Base-by-base conservation (phyloP, 2,797 vertebrate species). In the Megaceryle alcyon region DNA sequence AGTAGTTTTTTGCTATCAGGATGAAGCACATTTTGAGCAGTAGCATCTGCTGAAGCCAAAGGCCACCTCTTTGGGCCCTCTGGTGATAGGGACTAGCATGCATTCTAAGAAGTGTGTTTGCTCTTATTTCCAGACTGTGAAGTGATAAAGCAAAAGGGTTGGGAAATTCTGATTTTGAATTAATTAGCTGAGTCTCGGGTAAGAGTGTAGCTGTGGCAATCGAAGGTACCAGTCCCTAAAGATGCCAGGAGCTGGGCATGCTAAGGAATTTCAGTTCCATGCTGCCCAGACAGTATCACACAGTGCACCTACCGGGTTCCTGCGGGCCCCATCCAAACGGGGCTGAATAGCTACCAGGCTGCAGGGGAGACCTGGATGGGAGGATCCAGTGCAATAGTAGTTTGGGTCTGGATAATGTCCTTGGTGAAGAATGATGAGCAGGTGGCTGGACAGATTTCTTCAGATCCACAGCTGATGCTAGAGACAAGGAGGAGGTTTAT, bases 151-250 rank as follows among this genome's bases (percentile, higher is more conserved):
- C 25, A 65, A 66, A 77, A 44, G 48, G 76, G 18, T 5, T 1
- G 28, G 65, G 61, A 94, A 92, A 66, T 48, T 73, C 60, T 85
- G 63, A 71, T 85, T 95, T 94, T 64, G 87, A 91, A 77, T 71
- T 46, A n/a, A 57, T 73, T 82, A 78, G 43, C 48, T 92, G 72
- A 90, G 80, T 81, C 87, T 82, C 71, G 89, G 69, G 25, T 78
- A 61, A 73, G 41, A 78, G 13, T 11, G 35, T 90, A 86, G 18
- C 83, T 93, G 49, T 86, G 73, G 57, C 64, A 94, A 57, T 75
- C 28, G 29, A 61, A 88, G 77, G 56, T 57, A 33, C 20, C 21
- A 7, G 22, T 69, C 33, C 31, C 49, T 95, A 57, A 78, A 82
- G 66, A 48, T 90, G 35, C 51, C 71, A 76, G 68, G 31, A 76